Conservation (phyloP, 2,888 invertebrate species). For the Netelia melanura region DNA sequence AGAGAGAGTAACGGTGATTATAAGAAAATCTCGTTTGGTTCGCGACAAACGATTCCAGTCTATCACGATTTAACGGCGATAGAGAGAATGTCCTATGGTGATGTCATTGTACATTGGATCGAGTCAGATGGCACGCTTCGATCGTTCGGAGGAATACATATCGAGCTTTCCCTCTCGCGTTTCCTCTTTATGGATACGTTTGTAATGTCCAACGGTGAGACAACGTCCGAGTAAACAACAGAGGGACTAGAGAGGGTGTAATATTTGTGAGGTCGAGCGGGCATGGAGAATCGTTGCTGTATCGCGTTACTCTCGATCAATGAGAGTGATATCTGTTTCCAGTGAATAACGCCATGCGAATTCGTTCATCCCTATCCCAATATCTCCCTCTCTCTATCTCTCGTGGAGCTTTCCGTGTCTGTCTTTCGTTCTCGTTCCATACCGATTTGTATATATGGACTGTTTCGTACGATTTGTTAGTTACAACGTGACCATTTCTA, state of each 20-base stretch:
- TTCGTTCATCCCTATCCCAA: slow-evolving; percentile 18
- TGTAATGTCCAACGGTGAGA: slow-evolving; percentile 7
- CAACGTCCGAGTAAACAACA: neutral
- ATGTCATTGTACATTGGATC: neutral
- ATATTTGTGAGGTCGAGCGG: slow-evolving; percentile 38
- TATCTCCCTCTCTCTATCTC: neutral
- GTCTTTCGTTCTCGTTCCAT: slow-evolving; percentile 2
- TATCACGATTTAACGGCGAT: slow-evolving; percentile 39
- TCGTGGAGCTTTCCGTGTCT: too few species aligned
- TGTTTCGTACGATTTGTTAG: slow-evolving; percentile 23
- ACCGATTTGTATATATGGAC: neutral
- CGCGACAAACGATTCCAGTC: slow-evolving; percentile 43
- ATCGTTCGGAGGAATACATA: neutral
- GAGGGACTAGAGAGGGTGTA: neutral
- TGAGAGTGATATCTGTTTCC: slow-evolving; percentile 37
- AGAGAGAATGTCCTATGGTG: neutral
- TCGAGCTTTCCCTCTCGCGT: slow-evolving; percentile 8
- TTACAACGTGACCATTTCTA: slow-evolving; percentile 35
- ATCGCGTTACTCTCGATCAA: slow-evolving; percentile 38
- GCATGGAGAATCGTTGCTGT: slow-evolving; percentile 13
- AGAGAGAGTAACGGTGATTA: slow-evolving; percentile 3
- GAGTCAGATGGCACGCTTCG: slow-evolving; percentile 6
- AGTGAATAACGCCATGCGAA: slow-evolving; percentile 42
- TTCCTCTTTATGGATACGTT: slow-evolving; percentile 52
- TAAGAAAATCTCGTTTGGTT: slow-evolving; percentile 43